Base-by-base conservation (phyloP, 2,888 invertebrate species). In the Tiliacea aurago region DNA sequence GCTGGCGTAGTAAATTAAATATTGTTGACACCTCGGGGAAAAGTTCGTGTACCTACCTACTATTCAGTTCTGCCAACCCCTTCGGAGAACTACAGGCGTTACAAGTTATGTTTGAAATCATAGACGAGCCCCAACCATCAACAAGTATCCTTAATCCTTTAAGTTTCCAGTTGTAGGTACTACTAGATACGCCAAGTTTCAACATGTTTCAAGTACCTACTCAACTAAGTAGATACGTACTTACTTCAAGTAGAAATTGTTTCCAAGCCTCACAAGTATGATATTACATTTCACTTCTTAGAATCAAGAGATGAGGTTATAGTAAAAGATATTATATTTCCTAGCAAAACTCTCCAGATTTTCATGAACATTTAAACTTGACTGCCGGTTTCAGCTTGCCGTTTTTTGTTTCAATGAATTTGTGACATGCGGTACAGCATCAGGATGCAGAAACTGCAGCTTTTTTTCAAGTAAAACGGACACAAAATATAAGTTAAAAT, bases 261-360 rank as follows among this genome's bases (percentile, higher is more conserved):
- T 65, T 37, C 47, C 43, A 23, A 53, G 41, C 20, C 37, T 73
- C 45, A 11, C n/a, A 20, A 53, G 9, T 41, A 13, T 80, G 20
- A 47, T 64, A 77, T 73, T 61, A 63, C 41, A 53, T 64, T 71
- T 80, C 61, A 63, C 33, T 78, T 33, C 59, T 53, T 20, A 28
- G 37, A 37, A 37, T 37, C 20, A 5, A 56, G n/a, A 15, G 7
- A 11, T 76, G 33, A 45, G 45, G 20, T n/a, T 45, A 7, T 45
- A 53, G 6, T n/a, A 61, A 51, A 20, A 28, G 6, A 28, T 28
- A 51, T 28, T 49, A 49, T n/a, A 15, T 51, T 49, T 51, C 23
- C 28, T n/a, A 69, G 10, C 11, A 47, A 51, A n/a, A 7, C 33
- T 49, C 6, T 47, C 9, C 23, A 13, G 51, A 23, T 43, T 59